Evolutionary conservation across 2,113 vertebrate genomes (phyloP).

Genomic region (Laticauda colubrina): DNA sequence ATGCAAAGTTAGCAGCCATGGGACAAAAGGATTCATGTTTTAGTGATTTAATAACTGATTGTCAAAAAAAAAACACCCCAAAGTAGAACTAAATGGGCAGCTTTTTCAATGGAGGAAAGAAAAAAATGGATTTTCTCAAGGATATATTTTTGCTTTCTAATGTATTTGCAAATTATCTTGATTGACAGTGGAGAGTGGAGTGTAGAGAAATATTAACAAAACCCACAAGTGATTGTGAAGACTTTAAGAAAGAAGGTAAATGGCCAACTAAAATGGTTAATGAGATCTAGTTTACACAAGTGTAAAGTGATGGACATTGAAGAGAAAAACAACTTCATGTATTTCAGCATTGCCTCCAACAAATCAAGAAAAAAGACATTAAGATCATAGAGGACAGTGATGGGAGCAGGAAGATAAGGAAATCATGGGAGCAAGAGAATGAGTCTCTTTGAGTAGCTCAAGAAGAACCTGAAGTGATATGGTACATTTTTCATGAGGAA

Average conservation of each 20-base stretch:
- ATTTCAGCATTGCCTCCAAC: neutral
- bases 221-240: neutral
- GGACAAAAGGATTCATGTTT: neutral
- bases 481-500: neutral
- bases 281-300: neutral
- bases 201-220: neutral
- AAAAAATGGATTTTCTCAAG: neutral
- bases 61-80: neutral
- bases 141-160: neutral
- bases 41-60: neutral
- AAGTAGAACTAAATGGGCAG: neutral
- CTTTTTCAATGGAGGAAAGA: neutral
- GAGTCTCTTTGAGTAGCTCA: neutral
- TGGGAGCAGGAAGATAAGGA: no score
- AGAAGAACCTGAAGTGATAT: neutral
- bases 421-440: neutral
- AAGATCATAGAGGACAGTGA: no score
- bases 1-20: neutral
- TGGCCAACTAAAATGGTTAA: neutral
- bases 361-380: neutral
- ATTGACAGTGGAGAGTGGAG: neutral
- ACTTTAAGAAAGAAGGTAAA: neutral
- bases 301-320: neutral
- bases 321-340: neutral
- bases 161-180: neutral